Conservation (phyloP, 2,113 vertebrate species). For the Pyxicephalus adspersus region DNA sequence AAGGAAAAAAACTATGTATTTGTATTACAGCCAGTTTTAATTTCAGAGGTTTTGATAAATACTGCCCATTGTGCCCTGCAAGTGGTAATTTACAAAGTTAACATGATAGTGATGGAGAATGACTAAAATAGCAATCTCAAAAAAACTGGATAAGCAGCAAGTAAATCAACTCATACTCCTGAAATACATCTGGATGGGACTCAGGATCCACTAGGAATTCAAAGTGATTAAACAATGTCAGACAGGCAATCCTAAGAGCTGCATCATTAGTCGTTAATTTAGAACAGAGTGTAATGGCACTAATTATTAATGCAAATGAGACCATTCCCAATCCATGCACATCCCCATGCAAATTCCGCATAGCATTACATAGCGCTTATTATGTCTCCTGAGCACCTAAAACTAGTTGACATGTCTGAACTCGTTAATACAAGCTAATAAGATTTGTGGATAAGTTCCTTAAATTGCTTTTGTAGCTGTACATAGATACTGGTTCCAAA, state of each 20-base stretch:
- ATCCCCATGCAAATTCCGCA: slow-evolving; percentile 1
- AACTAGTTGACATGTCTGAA: slow-evolving; percentile 19
- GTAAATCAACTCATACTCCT: slow-evolving; percentile 30
- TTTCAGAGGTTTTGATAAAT: no score
- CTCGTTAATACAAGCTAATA: slow-evolving; percentile 1
- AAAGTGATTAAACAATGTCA: slow-evolving; percentile 53
- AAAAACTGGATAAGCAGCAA: not conserved
- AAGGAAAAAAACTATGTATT: no score
- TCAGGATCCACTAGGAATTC: slow-evolving; percentile 35
- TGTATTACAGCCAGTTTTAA: no score
- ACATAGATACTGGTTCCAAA: not conserved
- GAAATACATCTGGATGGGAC: slow-evolving; percentile 36
- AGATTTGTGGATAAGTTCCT: slow-evolving; percentile 1
- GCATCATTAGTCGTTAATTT: slow-evolving; percentile 55
- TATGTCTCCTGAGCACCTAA: slow-evolving; percentile 9
- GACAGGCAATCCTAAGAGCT: slow-evolving; percentile 50
- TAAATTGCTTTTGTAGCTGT: not conserved
- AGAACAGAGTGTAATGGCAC: slow-evolving; percentile 52
- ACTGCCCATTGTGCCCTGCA: no score
- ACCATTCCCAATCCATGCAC: slow-evolving; percentile 41
- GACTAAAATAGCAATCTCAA: no score
- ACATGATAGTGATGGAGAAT: no score
- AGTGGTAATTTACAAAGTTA: no score
- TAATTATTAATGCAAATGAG: slow-evolving; percentile 55
- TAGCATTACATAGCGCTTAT: slow-evolving; percentile 2